phyloP scores from a whole-genome alignment of 2,888 invertebrate species.

The Drosophila kambysellisi region DNA sequence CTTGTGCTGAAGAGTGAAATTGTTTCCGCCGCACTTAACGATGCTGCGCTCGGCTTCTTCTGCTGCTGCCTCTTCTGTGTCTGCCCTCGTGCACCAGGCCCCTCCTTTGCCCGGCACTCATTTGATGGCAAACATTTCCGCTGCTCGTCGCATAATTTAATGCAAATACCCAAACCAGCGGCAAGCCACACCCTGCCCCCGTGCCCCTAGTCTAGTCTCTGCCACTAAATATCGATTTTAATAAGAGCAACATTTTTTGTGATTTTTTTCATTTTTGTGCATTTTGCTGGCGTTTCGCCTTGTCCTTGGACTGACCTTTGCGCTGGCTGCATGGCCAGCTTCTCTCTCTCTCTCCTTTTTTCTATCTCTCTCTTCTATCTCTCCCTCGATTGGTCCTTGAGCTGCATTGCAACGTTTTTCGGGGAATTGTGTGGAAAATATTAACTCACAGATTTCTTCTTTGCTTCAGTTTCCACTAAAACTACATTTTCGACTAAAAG shows the following conservation, averaged over 20 bases:
- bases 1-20: constrained; percentile 78
- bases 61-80: constrained; percentile 13
- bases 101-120: constrained; percentile 11
- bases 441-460: not conserved
- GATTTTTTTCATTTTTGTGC: constrained; percentile 50
- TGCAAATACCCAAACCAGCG: constrained; percentile 63
- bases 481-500: not conserved
- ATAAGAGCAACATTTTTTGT: constrained; percentile 53
- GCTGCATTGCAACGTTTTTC: constrained; percentile 13
- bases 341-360: not conserved
- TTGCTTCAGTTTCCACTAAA: not conserved
- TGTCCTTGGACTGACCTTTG: constrained; percentile 74
- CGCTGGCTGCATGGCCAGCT: constrained; percentile 35
- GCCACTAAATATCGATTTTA: constrained; percentile 73
- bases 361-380: no score
- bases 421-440: not conserved
- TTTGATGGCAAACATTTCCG: constrained; percentile 80
- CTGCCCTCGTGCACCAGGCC: not conserved
- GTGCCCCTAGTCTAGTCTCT: constrained; percentile 35
- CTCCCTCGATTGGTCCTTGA: constrained; percentile 34
- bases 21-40: constrained; percentile 81
- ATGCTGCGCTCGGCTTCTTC: constrained; percentile 50
- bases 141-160: constrained; percentile 79
- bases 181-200: not conserved
- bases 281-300: constrained; percentile 54